Conservation (phyloP, 1,140 invertebrate genomes). For the Phenacoccus solenopsis region DNA sequence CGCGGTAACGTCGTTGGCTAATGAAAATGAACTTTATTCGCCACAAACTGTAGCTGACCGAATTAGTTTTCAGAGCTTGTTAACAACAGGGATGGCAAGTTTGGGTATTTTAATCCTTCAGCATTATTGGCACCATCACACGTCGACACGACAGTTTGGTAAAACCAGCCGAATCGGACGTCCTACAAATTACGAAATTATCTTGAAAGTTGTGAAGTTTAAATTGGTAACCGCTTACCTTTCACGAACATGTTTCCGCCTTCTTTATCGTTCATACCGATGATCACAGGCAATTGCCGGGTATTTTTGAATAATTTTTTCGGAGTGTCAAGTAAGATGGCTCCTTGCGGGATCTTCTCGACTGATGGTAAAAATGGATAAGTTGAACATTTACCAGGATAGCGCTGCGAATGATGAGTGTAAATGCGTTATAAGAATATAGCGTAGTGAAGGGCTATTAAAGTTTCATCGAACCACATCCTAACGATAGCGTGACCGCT, state of each 20-base stretch:
- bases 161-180: too few relatives aligned
- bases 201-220: too few relatives aligned
- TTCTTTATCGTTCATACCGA: slow-evolving; percentile 19
- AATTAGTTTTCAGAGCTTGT: too few relatives aligned
- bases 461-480: neutral
- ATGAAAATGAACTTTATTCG: too few relatives aligned
- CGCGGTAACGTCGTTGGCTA: too few relatives aligned
- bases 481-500: neutral
- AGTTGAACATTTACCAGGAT: neutral
- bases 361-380: slow-evolving; percentile 1
- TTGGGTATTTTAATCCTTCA: too few relatives aligned
- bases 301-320: neutral
- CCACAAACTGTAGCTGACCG: too few relatives aligned
- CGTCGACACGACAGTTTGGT: too few relatives aligned
- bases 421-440: neutral
- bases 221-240: slow-evolving; percentile 1
- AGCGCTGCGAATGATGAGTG: neutral
- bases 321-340: neutral
- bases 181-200: too few relatives aligned
- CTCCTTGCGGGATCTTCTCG: neutral
- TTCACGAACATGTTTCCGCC: slow-evolving; percentile 17
- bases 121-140: too few relatives aligned
- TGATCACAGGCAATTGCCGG: slow-evolving; percentile 11
- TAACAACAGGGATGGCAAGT: too few relatives aligned
- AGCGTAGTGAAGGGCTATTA: neutral